Percentiles rank a stretch among this genome's conserved stretches.
phyloP scores from a whole-genome alignment of 2,888 invertebrate genomes.

The Drosophila pegasa region DNA sequence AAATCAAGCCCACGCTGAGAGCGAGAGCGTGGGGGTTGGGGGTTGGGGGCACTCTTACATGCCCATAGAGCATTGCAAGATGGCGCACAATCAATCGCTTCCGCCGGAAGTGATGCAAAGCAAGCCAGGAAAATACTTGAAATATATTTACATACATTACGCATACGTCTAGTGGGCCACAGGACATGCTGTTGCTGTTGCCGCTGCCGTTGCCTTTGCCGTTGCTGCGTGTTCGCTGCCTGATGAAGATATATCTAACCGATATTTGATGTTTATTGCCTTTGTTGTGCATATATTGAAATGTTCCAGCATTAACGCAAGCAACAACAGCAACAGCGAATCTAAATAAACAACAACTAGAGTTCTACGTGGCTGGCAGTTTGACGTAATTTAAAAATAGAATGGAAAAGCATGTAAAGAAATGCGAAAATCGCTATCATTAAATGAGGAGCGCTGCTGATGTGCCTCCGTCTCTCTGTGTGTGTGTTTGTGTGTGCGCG shows the following conservation, averaged over 20 bases:
- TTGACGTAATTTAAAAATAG: conserved; percentile 38
- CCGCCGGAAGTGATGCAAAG: conserved; percentile 77
- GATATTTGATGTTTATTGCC: conserved; percentile 80
- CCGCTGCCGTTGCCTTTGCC: not conserved
- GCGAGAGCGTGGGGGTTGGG: not conserved
- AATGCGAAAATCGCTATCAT: conserved; percentile 58
- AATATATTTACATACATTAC: conserved; percentile 78
- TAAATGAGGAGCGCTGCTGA: conserved; percentile 45
- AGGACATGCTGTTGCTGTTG: conserved; percentile 2
- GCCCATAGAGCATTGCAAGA: conserved; percentile 45
- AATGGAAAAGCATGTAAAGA: conserved; percentile 29
- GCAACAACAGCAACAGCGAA: conserved; percentile 13
- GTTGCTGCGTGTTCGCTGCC: conserved; percentile 20
- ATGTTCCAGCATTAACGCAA: conserved; percentile 50
- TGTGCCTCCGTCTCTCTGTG: not conserved
- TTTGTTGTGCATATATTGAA: conserved; percentile 66
- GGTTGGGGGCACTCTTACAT: conserved; percentile 26
- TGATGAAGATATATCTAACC: conserved; percentile 80
- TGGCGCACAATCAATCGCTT: conserved; percentile 75
- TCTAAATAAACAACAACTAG: conserved; percentile 10
- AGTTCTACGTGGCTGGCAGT: conserved; percentile 7
- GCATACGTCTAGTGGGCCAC: conserved; percentile 70
- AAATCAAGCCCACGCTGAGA: conserved; percentile 50
- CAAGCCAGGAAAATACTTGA: conserved; percentile 74
- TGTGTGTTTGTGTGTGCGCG: not conserved